Evolutionary conservation across 2,797 vertebrate genomes (phyloP).

Genomic region (Urophycis tenuis): DNA sequence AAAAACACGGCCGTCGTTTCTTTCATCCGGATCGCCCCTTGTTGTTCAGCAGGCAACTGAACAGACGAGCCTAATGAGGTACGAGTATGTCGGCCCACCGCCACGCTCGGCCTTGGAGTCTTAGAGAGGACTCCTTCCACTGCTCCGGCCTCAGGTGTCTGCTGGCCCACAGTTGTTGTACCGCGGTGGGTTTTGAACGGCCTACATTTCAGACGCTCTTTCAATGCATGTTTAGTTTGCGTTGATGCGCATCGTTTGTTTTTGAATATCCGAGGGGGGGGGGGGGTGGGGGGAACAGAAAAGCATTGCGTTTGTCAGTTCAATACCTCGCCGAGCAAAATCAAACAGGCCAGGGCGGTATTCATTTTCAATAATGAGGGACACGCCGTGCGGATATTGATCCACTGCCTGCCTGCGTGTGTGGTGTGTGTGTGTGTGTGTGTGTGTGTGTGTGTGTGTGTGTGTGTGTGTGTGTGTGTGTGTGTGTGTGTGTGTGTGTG

Average conservation of each 20-base stretch:
- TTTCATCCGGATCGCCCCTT: background rate
- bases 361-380: conserved; percentile 35
- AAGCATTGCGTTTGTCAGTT: background rate
- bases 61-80: background rate
- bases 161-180: background rate
- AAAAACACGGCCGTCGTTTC: background rate
- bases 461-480: too few species aligned
- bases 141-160: background rate
- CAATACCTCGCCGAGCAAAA: conserved; percentile 13
- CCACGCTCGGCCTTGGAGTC: conserved; percentile 4
- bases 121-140: conserved; percentile 9
- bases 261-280: background rate
- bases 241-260: background rate
- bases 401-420: too few species aligned
- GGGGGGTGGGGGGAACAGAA: too few species aligned
- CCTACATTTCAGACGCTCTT: conserved; percentile 11
- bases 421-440: conserved; percentile 13
- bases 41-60: background rate
- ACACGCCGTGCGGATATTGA: conserved; percentile 35
- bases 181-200: background rate
- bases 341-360: background rate
- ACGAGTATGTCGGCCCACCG: background rate
- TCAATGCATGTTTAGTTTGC: background rate
- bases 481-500: too few species aligned
- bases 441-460: too few species aligned